Percentiles rank a stretch among this genome's conserved stretches.
Conservation (phyloP, 1,140 invertebrate genomes). For the Drosophila busckii region DNA sequence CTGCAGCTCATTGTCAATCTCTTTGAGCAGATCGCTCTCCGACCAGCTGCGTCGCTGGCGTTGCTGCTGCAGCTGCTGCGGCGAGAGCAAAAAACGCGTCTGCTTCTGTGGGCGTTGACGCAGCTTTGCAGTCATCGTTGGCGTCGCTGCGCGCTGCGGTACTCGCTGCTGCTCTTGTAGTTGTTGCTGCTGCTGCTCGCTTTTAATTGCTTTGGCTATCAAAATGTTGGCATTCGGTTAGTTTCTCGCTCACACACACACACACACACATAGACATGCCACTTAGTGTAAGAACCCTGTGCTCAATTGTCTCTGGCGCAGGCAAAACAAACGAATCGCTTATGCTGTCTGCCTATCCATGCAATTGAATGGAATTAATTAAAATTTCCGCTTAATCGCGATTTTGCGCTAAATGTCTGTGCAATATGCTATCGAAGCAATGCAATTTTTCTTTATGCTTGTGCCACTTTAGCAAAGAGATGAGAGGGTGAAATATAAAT, state of each 20-base stretch:
- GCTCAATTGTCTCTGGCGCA: slow-evolving; percentile 53
- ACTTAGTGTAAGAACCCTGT: slow-evolving; percentile 44
- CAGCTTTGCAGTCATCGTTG: slow-evolving; percentile 36
- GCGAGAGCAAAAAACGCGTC: slow-evolving; percentile 67
- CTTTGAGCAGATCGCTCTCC: slow-evolving; percentile 82
- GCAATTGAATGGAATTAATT: slow-evolving; percentile 77
- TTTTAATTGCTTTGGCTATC: slow-evolving; percentile 53
- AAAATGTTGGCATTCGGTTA: slow-evolving; percentile 65
- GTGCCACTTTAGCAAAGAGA: slow-evolving; percentile 41
- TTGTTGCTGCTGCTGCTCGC: slow-evolving; percentile 9
- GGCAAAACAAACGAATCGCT: slow-evolving; percentile 53
- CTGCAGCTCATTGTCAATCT: slow-evolving; percentile 83
- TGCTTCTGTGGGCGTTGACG: slow-evolving; percentile 57
- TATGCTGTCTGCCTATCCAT: slow-evolving; percentile 47
- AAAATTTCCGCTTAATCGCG: slow-evolving; percentile 75
- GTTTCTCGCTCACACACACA: slow-evolving; percentile 23
- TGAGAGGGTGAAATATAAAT: slow-evolving; percentile 6
- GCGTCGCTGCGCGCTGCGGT: slow-evolving; percentile 3
- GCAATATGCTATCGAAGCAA: slow-evolving; percentile 11
- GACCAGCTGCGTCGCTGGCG: slow-evolving; percentile 69
- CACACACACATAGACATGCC: slow-evolving; percentile 29
- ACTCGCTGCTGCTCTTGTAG: slow-evolving; percentile 5
- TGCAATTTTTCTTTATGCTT: slow-evolving; percentile 21
- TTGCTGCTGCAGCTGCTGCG: slow-evolving; percentile 62
- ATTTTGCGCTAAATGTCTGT: slow-evolving; percentile 21